Evolutionary conservation across 2,797 vertebrate genomes (phyloP).

Genomic region (Scyliorhinus canicula): DNA sequence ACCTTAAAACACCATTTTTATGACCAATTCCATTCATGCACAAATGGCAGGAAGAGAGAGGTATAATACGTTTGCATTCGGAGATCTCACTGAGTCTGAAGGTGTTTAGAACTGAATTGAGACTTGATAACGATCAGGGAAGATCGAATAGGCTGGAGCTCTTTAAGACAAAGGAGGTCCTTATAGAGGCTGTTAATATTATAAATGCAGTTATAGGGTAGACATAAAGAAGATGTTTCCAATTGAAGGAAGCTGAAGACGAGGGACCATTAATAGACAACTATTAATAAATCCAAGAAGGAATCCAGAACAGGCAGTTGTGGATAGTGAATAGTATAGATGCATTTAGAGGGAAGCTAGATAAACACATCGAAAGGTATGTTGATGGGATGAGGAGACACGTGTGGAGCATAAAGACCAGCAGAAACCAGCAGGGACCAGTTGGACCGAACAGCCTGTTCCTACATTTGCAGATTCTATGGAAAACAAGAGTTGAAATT

Average conservation of each 20-base stretch:
- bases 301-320: neutral
- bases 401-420: neutral
- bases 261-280: neutral
- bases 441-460: neutral
- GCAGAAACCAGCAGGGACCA: too few relatives aligned
- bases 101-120: neutral
- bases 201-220: too few relatives aligned
- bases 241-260: too few relatives aligned
- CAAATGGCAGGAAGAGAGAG: neutral
- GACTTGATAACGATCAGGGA: neutral
- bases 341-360: too few relatives aligned
- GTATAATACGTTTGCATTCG: too few relatives aligned
- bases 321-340: neutral
- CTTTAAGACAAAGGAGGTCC: neutral
- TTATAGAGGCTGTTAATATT: too few relatives aligned
- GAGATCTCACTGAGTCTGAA: neutral
- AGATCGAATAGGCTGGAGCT: neutral
- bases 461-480: neutral
- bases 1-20: neutral
- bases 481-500: neutral
- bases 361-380: neutral
- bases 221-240: too few relatives aligned
- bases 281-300: neutral
- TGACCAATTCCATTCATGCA: neutral
- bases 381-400: neutral